phyloP scores from a whole-genome alignment of 2,797 vertebrate genomes.

The Oreochromis grahami region DNA sequence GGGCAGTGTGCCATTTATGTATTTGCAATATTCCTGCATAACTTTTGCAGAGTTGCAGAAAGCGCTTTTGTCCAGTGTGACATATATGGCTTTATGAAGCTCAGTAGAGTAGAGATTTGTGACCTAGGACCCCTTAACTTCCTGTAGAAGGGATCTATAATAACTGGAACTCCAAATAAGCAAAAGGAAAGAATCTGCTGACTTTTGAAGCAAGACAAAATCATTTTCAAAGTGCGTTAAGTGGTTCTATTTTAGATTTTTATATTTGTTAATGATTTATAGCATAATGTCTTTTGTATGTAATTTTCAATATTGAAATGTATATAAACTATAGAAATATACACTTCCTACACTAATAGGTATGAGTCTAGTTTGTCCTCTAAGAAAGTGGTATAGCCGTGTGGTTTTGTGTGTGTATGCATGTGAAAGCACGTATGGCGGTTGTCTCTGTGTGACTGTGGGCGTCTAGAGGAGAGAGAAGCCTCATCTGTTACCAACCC shows the following conservation, averaged over 20 bases:
- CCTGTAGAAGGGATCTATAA: neutral
- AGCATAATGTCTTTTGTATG: neutral
- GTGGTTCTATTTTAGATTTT: neutral
- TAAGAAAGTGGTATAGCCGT: constrained; percentile 34
- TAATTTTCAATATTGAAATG: neutral
- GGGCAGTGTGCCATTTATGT: neutral
- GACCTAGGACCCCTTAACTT: neutral
- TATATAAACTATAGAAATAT: neutral
- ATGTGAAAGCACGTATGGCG: constrained; percentile 62
- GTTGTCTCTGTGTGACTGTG: constrained; percentile 65
- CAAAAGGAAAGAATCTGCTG: neutral
- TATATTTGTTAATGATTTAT: neutral
- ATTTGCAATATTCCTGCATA: neutral
- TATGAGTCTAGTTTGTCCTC: constrained; percentile 52
- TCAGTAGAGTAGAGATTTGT: neutral
- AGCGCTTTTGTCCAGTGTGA: neutral
- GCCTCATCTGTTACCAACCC: constrained; percentile 79
- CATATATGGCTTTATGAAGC: neutral
- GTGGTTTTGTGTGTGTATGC: constrained; percentile 39
- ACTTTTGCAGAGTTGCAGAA: neutral
- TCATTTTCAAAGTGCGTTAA: neutral
- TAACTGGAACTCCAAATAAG: neutral
- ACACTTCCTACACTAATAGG: neutral
- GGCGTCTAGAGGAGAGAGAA: constrained; percentile 76
- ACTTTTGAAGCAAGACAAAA: neutral